Conservation (phyloP, 1,140 invertebrate genomes). For the Pseudomyrmex gracilis region DNA sequence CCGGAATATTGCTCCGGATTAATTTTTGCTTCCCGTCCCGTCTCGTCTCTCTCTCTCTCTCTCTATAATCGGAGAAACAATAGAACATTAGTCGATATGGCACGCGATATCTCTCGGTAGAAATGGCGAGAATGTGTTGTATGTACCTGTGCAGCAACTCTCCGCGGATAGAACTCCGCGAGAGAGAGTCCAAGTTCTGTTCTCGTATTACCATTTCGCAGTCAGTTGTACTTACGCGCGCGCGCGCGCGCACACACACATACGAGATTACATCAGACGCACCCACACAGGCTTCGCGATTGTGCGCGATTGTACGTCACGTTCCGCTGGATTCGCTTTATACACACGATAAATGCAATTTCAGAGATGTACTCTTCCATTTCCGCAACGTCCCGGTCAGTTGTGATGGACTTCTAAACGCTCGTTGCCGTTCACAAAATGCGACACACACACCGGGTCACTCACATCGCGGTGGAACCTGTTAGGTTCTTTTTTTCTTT, state of each 20-base stretch:
- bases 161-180: slow-evolving; percentile 28
- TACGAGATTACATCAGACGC: background rate
- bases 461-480: slow-evolving; percentile 8
- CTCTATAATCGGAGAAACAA: background rate
- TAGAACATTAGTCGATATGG: slow-evolving; percentile 5
- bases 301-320: background rate
- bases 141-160: slow-evolving; percentile 44
- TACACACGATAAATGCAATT: slow-evolving; percentile 52
- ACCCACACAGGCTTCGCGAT: background rate
- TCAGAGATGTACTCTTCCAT: slow-evolving; percentile 55
- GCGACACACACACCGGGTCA: background rate
- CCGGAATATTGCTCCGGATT: background rate
- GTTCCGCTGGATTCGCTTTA: slow-evolving; percentile 16
- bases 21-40: background rate
- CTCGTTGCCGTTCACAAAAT: slow-evolving; percentile 18
- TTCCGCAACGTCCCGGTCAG: slow-evolving; percentile 42
- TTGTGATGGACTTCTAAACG: slow-evolving; percentile 57
- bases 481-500: slow-evolving; percentile 28
- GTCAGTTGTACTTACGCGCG: background rate
- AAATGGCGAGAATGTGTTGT: slow-evolving; percentile 64
- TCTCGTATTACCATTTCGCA: slow-evolving; percentile 63
- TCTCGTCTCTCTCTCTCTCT: background rate
- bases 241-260: background rate
- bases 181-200: background rate
- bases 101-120: slow-evolving; percentile 58